These are phyloP conservation scores for Nipponia nippon DNA, from an alignment of 2,113 vertebrate genomes.

Conservation along the genomic window DNA sequence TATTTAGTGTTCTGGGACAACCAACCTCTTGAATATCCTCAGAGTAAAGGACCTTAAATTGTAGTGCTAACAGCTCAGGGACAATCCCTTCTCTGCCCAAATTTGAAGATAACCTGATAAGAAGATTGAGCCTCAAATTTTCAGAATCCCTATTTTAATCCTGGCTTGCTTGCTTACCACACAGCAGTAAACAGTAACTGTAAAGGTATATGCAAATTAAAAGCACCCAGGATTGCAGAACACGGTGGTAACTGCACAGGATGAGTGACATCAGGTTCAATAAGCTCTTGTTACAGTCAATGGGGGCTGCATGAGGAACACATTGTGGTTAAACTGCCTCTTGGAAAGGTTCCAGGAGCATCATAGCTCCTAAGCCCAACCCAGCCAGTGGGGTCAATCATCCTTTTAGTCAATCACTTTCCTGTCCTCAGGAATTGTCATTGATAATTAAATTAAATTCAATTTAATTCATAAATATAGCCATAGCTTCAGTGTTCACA, in stretches of 20 bases:
- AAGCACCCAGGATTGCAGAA: background rate
- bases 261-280: background rate
- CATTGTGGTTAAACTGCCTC: background rate
- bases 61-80: background rate
- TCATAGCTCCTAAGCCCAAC: background rate
- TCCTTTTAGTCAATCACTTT: background rate
- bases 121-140: background rate
- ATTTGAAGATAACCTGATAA: background rate
- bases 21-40: background rate
- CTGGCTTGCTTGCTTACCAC: background rate
- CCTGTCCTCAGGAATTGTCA: background rate
- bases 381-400: background rate
- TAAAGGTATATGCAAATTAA: background rate
- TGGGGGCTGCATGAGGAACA: rapidly evolving
- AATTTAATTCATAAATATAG: background rate
- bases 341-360: background rate
- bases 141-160: background rate
- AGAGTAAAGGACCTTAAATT: background rate
- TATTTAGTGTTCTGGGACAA: background rate
- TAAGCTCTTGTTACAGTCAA: background rate
- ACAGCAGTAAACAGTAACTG: background rate
- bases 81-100: background rate
- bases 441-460: background rate
- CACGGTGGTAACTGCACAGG: background rate
- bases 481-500: background rate